Percentiles rank a stretch among this genome's conserved stretches.
Evolutionary conservation across 2,113 vertebrate species (phyloP).

Genomic region (Dolichotis patagonum): DNA sequence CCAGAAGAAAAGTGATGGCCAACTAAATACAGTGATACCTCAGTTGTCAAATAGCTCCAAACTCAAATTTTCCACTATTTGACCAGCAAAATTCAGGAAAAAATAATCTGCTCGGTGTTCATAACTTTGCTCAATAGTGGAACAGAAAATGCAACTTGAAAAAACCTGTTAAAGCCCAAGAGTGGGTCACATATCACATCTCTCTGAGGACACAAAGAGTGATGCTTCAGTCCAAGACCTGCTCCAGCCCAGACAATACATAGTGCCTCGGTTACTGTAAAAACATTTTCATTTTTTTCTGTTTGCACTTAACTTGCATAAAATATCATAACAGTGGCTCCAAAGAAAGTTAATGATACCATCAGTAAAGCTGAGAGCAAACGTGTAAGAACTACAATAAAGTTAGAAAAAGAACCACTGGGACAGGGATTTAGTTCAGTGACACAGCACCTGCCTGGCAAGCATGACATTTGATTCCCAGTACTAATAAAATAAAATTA

Average conservation of each 20-base stretch:
- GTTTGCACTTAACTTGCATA: not conserved
- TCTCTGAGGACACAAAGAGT: not conserved
- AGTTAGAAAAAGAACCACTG: not conserved
- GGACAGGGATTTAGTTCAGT: no score
- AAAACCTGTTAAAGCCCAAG: not conserved
- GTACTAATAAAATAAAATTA: no score
- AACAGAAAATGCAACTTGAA: not conserved
- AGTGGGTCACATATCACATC: not conserved
- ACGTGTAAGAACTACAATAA: not conserved
- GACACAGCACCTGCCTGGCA: no score
- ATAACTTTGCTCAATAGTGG: not conserved
- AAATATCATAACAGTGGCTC: not conserved
- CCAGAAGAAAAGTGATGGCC: not conserved
- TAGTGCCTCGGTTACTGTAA: not conserved
- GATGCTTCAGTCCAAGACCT: not conserved
- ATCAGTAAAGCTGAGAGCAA: not conserved
- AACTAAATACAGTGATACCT: not conserved
- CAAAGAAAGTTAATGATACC: not conserved
- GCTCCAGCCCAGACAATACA: not conserved
- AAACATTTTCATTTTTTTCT: not conserved
- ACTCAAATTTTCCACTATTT: not conserved
- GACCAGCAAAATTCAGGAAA: not conserved
- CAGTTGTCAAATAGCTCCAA: not conserved
- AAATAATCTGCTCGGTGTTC: not conserved
- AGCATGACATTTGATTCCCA: no score